Base-by-base conservation (phyloP, 2,113 vertebrate species). In the Carassius carassius region DNA sequence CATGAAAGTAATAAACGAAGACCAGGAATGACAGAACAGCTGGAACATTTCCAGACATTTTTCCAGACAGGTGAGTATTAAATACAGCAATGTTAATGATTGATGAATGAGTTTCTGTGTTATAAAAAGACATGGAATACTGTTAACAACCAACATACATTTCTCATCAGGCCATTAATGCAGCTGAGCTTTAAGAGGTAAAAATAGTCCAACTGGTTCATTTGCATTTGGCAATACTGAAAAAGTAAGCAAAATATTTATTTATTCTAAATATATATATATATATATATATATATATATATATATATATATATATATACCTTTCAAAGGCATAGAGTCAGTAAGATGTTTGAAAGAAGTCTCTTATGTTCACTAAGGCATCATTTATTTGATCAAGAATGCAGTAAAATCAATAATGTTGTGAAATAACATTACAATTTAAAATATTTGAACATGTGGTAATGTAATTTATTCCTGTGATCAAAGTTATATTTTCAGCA, bases 71-170 rank as follows among this genome's bases (percentile, higher is more conserved):
- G 32, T 12, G 69, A n/a, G 19, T n/a, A 44, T 41, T 41, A 1
- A 72, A 72, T 41, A 70, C 32, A 70, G 35, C 10, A 13, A 13
- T n/a, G 37, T n/a, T 13, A 72, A 72, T 44, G 10, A 72, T n/a
- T 72, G 69, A 72, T 72, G 37, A 72, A n/a, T 12, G 69, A 11
- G 32, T 41, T 70, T 67, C 29, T 70, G 67, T 70, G 32, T 70
- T 19, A 70, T 70, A 70, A 70, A 70, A 12, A 10, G 67, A 35
- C 67, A 41, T 35, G 35, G 14, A 69, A 29, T 29, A 29, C 16
- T 67, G 13, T 67, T 16, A 29, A 1, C 5, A 67, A 16, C 65
- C 29, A 16, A 32, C 12, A 29, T 17, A 1, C 5, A 7, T 67
- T 67, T 16, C 14, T 54, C 6, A 67, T 17, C 65, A 10, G 65